Base-by-base conservation (phyloP, 2,113 vertebrate species). In the Actinemys pallida region DNA sequence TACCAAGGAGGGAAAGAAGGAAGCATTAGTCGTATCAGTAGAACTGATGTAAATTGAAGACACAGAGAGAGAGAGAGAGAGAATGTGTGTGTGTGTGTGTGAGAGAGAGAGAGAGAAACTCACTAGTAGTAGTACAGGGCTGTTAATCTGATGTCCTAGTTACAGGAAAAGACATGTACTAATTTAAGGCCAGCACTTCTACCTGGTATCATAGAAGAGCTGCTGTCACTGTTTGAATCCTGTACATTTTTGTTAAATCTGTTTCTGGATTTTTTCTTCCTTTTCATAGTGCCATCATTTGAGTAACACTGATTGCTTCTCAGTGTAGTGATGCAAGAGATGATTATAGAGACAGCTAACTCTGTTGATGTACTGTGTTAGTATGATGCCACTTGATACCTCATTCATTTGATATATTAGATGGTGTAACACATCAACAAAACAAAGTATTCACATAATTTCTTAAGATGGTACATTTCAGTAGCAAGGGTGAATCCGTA, bases 251-350 rank as follows among this genome's bases (percentile, higher is more conserved):
- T 94, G 19, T 91, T 88, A 87, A 95, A 81, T 27, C 57, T 35
- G 72, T 65, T 95, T 92, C 50, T 83, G 57, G 49, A 85, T 27
- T 92, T 93, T 95, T 95, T 90, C 45, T 87, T 92, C n/a, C 31
- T 96, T 95, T 86, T 39, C 83, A 39, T 8, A 93, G n/a, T 89
- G 50, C 65, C 10, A 57, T 89, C 69, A 95, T 97, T 88, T 94
- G 79, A 95, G 65, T 85, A 76, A 84, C 72, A 87, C 84, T 92
- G 50, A 49, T 87, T 93, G 89, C 79, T 95, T 94, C 90, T 92
- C 3, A 39, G 86, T 96, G 90, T 95, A 97, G 76, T 95, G 96
- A 92, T 96, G 96, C 95, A 97, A 92, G 94, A 87, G 91, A 42
- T 87, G 94, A 96, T 96, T 93, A 95, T 22, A 92, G 83, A 96